Base-by-base conservation (phyloP, 2,113 vertebrate species). In the Petroica traversi region DNA sequence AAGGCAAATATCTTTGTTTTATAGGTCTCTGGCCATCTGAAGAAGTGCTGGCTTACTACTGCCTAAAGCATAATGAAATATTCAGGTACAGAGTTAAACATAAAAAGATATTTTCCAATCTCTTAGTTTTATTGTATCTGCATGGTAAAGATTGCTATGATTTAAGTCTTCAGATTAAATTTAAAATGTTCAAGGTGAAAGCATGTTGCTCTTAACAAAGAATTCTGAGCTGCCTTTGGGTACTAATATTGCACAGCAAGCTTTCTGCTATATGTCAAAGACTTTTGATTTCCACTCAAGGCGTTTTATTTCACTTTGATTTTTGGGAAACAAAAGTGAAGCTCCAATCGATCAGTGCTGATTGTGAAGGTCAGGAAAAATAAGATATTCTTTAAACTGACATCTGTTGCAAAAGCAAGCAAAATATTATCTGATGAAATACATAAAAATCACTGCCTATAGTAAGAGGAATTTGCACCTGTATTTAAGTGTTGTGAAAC, bases 281-380 rank as follows among this genome's bases (percentile, higher is more conserved):
- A 98, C 98, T 98, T 99, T 99, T 99, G 98, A 99, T 99, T 99
- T 99, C 98, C 98, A 99, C 98, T 99, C 98, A 98, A 99, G 98
- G 99, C 99, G 55, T 98, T 99, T 98, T 98, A 98, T 98, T 98
- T 98, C 98, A 97, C 98, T 99, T 99, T 99, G 98, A 99, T 99
- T 99, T 99, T 97, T 99, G 97, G 98, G 95, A 98, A 98, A 98
- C 98, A 98, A 98, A 99, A 99, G 97, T 98, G 97, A 98, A 97
- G 97, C 97, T 97, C 98, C 97, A 98, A 99, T 99, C 99, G 98
- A 98, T 98, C 96, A 90, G 95, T 96, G 95, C 97, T 96, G 97
- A 98, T 98, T 98, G 98, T 99, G 98, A 99, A 99, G 99, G 99
- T 99, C 98, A 98, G 97, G 95, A 92, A 97, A 94, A 95, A 96